These are phyloP conservation scores for Hemichromis elongatus DNA, from an alignment of 2,113 vertebrate species.

Conservation along the genomic window DNA sequence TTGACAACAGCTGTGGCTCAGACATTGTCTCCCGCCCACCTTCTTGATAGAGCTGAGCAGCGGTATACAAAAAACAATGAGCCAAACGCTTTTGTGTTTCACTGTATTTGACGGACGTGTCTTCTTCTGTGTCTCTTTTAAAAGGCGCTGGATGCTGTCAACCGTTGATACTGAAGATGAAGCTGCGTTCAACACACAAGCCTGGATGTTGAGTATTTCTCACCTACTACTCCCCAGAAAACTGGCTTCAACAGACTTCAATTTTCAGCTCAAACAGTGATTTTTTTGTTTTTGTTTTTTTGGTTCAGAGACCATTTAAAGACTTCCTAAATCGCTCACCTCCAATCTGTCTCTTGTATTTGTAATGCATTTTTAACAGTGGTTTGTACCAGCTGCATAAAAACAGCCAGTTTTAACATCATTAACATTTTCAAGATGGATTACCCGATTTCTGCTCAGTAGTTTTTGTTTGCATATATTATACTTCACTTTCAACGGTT, in stretches of 20 bases:
- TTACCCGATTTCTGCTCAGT: slow-evolving; percentile 6
- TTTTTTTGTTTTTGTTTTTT: neutral
- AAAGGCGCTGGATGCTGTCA: slow-evolving; percentile 17
- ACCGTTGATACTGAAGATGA: neutral
- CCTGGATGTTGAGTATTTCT: neutral
- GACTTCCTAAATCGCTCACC: neutral
- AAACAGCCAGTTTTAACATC: neutral
- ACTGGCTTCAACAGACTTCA: neutral
- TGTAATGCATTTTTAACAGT: neutral
- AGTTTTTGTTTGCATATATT: slow-evolving; percentile 25
- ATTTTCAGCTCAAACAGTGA: neutral
- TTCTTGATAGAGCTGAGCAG: neutral
- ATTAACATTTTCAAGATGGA: slow-evolving; percentile 35
- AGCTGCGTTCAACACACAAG: neutral
- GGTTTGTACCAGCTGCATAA: neutral
- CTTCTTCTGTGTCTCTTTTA: slow-evolving; percentile 31
- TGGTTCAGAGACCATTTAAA: neutral
- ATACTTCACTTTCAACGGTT: slow-evolving; percentile 3
- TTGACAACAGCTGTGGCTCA: slow-evolving; percentile 7
- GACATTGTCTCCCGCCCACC: neutral
- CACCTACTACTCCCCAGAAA: neutral
- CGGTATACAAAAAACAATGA: neutral
- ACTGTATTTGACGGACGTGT: neutral
- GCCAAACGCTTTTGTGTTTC: neutral
- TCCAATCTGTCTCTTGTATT: neutral